Evolutionary conservation across 1,140 invertebrate species (phyloP).

Genomic region (Bombus polaris): DNA sequence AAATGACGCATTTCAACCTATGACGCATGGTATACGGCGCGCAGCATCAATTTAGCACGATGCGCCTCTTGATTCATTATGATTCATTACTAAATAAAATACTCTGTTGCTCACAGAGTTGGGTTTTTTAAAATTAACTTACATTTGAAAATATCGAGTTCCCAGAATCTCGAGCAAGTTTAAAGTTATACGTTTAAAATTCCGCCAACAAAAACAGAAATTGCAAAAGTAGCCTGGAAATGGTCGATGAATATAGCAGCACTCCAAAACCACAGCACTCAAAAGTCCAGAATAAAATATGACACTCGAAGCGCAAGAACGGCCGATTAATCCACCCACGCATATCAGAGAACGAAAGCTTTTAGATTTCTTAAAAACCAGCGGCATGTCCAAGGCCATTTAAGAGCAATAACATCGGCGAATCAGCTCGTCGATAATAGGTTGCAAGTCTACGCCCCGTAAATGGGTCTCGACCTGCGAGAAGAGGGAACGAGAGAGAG

Average conservation of each 20-base stretch:
- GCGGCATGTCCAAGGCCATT: slow-evolving; percentile 30
- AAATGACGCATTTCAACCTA: slow-evolving; percentile 8
- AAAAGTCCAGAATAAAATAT: too few relatives aligned
- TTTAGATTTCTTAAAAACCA: slow-evolving; percentile 41
- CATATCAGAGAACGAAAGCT: not conserved
- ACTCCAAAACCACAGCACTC: too few relatives aligned
- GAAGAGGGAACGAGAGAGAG: not conserved
- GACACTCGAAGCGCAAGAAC: too few relatives aligned
- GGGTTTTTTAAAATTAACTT: not conserved
- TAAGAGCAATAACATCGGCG: slow-evolving; percentile 28
- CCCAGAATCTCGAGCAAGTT: too few relatives aligned
- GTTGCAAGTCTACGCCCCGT: slow-evolving; percentile 24
- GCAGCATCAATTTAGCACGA: slow-evolving; percentile 11
- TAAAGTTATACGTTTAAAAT: too few relatives aligned
- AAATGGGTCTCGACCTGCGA: slow-evolving; percentile 9
- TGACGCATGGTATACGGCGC: slow-evolving; percentile 15
- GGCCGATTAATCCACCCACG: too few relatives aligned
- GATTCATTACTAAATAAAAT: not conserved
- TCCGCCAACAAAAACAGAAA: too few relatives aligned
- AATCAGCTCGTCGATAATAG: slow-evolving; percentile 45
- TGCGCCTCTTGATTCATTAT: not conserved
- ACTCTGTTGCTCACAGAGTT: too few relatives aligned
- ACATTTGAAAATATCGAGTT: not conserved
- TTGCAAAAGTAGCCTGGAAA: too few relatives aligned
- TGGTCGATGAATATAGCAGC: too few relatives aligned